Percentiles rank a stretch among this genome's conserved stretches.
Conservation (phyloP, 2,888 invertebrate genomes). For the Diplolepis rosae region DNA sequence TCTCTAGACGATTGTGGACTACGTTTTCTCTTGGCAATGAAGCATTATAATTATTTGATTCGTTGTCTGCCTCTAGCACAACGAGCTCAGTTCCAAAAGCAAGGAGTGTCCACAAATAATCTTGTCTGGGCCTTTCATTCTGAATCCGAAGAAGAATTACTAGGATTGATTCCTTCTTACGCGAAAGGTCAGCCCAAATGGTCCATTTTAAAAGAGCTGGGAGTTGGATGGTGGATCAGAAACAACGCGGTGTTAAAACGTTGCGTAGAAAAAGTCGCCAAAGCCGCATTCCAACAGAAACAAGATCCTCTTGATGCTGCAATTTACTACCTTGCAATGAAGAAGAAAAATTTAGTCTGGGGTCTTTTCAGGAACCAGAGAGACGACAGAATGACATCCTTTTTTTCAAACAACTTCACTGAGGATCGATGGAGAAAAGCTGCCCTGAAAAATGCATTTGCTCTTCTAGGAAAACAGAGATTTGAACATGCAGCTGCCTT, state of each 20-base stretch:
- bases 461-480: constrained; percentile 93
- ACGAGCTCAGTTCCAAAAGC: constrained; percentile 88
- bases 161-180: constrained; percentile 91
- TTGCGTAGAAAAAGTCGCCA: constrained; percentile 94
- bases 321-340: constrained; percentile 97
- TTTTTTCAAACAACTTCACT: constrained; percentile 95
- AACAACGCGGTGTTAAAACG: constrained; percentile 87
- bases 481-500: constrained; percentile 99
- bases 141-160: constrained; percentile 95
- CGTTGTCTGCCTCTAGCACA: constrained; percentile 94
- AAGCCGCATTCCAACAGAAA: constrained; percentile 91
- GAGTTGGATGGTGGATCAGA: constrained; percentile 97
- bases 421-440: constrained; percentile 98
- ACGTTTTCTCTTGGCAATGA: constrained; percentile 96
- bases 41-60: constrained; percentile 96
- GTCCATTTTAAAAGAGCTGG: constrained; percentile 91
- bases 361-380: constrained; percentile 91
- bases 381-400: constrained; percentile 94
- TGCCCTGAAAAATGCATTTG: constrained; percentile 98
- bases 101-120: constrained; percentile 91
- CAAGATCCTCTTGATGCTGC: constrained; percentile 99
- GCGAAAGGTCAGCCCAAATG: constrained; percentile 90
- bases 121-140: constrained; percentile 99
- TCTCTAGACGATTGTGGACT: constrained; percentile 98
- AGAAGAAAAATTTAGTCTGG: constrained; percentile 97